Conservation (phyloP, 2,113 vertebrate species). For the Turdus rufiventris region DNA sequence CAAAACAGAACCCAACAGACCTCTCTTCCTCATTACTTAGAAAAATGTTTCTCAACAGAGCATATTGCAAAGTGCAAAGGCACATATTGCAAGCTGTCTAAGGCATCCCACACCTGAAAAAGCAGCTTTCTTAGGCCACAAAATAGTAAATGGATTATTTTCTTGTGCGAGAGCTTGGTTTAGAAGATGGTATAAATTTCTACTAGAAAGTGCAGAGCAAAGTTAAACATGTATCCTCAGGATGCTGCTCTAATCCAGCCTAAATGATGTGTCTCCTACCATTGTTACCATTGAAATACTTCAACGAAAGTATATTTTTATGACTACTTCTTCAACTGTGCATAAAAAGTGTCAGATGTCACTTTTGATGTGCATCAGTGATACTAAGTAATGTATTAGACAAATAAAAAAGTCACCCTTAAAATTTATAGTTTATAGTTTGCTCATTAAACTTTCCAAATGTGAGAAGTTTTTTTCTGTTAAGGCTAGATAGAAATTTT, state of each 20-base stretch:
- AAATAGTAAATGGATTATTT: not conserved
- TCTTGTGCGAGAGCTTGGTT: not conserved
- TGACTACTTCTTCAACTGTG: not conserved
- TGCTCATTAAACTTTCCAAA: not conserved
- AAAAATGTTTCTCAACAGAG: slow-evolving; percentile 34
- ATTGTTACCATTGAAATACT: not conserved
- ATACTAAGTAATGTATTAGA: not conserved
- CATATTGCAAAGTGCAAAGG: not conserved
- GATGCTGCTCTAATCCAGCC: not conserved
- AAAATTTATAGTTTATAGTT: not conserved
- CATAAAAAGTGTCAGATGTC: not conserved
- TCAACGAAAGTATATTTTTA: not conserved
- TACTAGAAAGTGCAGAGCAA: accelerated
- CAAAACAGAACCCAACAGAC: slow-evolving; percentile 25
- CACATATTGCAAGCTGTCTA: not conserved
- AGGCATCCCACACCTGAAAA: not conserved
- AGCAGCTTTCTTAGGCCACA: not conserved
- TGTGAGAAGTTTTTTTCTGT: not conserved
- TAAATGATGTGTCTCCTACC: not conserved
- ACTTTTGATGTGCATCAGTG: not conserved
- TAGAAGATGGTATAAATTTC: not conserved
- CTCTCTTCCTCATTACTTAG: slow-evolving; percentile 22
- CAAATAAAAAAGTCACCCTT: not conserved
- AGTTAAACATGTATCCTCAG: not conserved
- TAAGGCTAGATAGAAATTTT: not conserved